phyloP scores from a whole-genome alignment of 37 sponge, comb jelly and placozoan genomes.

The Crambe crambe region DNA sequence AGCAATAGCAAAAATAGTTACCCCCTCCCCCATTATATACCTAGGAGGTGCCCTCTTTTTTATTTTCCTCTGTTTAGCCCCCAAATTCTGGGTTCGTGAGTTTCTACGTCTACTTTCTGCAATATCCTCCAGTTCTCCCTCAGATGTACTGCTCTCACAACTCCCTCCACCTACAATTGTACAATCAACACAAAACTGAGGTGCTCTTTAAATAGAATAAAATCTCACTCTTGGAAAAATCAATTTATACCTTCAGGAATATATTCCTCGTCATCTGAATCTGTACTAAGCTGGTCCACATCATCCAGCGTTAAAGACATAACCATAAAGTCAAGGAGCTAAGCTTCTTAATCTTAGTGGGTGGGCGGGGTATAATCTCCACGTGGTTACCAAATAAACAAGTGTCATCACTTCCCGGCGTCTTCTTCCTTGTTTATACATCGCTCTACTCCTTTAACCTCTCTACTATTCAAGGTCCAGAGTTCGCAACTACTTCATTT shows the following conservation, averaged over 20 bases:
- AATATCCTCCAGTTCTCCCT: constrained; percentile 10
- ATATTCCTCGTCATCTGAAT: constrained; percentile 75
- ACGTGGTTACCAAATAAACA: too few species aligned
- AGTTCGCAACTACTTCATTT: too few species aligned
- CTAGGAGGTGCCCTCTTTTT: background rate
- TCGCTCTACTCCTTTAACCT: too few species aligned
- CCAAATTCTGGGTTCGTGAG: background rate
- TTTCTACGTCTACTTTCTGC: background rate
- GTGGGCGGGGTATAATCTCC: too few species aligned
- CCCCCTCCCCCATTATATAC: too few species aligned
- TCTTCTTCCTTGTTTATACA: too few species aligned
- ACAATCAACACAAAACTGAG: background rate
- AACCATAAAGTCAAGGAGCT: too few species aligned
- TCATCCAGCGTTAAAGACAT: constrained; percentile 39
- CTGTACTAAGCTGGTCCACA: constrained; percentile 24
- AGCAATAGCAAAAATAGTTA: too few species aligned
- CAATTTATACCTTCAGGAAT: constrained; percentile 82
- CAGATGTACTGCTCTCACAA: constrained; percentile 14
- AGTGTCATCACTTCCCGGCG: too few species aligned
- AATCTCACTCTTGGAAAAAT: background rate
- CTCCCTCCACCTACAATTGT: constrained; percentile 7
- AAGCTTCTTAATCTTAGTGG: too few species aligned
- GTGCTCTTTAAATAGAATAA: constrained; percentile 22
- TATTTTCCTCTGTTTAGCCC: background rate
- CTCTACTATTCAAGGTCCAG: too few species aligned